These are phyloP conservation scores for Blomia tropicalis DNA, from an alignment of 2,888 invertebrate species.

Conservation along the genomic window DNA sequence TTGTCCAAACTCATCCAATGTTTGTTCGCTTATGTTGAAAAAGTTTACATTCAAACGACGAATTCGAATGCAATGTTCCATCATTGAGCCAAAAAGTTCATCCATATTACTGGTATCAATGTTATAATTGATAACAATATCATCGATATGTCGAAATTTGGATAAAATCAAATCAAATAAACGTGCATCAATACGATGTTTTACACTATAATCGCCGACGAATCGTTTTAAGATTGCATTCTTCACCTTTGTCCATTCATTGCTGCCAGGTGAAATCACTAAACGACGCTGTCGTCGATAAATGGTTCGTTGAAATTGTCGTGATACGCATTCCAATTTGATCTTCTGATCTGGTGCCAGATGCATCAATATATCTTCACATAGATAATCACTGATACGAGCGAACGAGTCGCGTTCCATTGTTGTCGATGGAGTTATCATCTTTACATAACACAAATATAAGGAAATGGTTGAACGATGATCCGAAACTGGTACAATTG, in stretches of 20 bases:
- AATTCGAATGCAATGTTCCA: constrained; percentile 11
- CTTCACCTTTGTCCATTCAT: constrained; percentile 13
- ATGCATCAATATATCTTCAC: constrained; percentile 6
- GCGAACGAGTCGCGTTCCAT: neutral
- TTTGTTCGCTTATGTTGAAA: constrained; percentile 12
- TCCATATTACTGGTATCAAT: constrained; percentile 11
- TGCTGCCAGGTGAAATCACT: constrained; percentile 1
- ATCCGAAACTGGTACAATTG: too few species aligned
- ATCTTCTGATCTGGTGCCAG: constrained; percentile 9
- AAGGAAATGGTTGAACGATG: too few species aligned
- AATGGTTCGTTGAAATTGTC: constrained; percentile 8
- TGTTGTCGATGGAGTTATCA: neutral
- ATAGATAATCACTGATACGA: constrained; percentile 6
- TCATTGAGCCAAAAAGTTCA: neutral
- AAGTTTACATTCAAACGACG: constrained; percentile 11
- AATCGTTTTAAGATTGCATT: constrained; percentile 8
- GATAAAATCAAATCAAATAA: neutral
- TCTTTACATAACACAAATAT: too few species aligned
- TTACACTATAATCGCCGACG: constrained; percentile 8
- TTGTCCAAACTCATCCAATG: constrained; percentile 8
- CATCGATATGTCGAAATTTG: constrained; percentile 14
- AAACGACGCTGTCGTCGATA: constrained; percentile 5
- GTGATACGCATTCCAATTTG: neutral
- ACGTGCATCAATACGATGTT: neutral
- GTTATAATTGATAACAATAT: constrained; percentile 4